Evolutionary conservation across 2,888 invertebrate genomes (phyloP), one percentile per base, ranked within the genome.

Genomic region (Congeria kusceri): DNA sequence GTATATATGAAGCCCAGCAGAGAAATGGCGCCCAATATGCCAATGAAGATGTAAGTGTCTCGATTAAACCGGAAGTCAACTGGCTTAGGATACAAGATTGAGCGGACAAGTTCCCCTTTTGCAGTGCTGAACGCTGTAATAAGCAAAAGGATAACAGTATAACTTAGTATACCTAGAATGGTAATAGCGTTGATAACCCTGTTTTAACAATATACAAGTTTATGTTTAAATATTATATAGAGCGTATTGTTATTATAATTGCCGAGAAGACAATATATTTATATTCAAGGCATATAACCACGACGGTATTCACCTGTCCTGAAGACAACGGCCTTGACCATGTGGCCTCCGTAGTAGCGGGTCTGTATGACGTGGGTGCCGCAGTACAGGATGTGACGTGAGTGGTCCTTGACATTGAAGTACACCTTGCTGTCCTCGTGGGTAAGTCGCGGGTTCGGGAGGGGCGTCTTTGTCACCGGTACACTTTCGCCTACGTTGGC

Each of bases 61-160:
- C 89, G 96, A 92, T 98, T 98, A 93, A 99, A 99, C 93, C 98
- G 97, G 94, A 98, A 98, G 93, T 98, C 98, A 0, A 98, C 97
- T 0, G 98, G 98, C 28, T 98, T 97, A 0, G 99, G 99, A 94
- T 98, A 98, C 89, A 99, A 94, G 88, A 99, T 99, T 27, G 98
- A 97, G 28, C 98, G 95, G 0, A 99, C 97, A 18, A 99, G 94
- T 87, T 96, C 97, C 28, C 95, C 95, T 93, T 99, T 99, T 74
- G 97, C 96, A 0, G 99, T 99, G 86, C 96, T 96, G 94, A 98
- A 98, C 0, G 98, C 95, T 93, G 79, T 25, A 89, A 83, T 49
- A 25, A 71, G 23, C 32, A 64, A 15, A 39, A 3, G 9, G 39
- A n/a, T n/a, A 39, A 39, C 39, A 39, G 15, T 39, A 9, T 3